Evolutionary conservation across 2,888 invertebrate species (phyloP).

Genomic region (Cantharis lateralis): DNA sequence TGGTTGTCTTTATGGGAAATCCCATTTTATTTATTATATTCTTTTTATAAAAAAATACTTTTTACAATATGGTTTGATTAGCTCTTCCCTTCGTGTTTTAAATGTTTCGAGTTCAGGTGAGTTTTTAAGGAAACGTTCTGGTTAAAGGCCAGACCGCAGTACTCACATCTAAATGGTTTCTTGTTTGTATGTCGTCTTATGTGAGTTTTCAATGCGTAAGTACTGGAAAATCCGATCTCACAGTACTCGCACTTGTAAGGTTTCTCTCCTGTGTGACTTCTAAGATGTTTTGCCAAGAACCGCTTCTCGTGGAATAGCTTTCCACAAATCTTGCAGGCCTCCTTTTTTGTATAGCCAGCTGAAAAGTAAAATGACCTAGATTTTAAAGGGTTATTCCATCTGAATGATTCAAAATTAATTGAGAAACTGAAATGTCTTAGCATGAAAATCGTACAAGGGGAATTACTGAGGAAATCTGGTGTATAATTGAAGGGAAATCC

Average conservation of each 20-base stretch:
- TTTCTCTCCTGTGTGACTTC: constrained; percentile 22
- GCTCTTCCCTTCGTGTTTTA: neutral
- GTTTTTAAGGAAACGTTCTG: constrained; percentile 22
- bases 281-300: constrained; percentile 7
- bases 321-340: neutral
- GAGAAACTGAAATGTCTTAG: too few relatives aligned
- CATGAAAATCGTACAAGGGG: too few relatives aligned
- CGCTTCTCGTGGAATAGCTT: neutral
- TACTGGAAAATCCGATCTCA: constrained; percentile 22
- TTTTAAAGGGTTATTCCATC: too few relatives aligned
- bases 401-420: too few relatives aligned
- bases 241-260: constrained; percentile 24
- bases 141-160: constrained; percentile 18
- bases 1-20: too few relatives aligned
- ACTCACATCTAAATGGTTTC: constrained; percentile 22
- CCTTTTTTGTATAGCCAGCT: neutral
- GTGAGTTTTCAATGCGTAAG: constrained; percentile 21
- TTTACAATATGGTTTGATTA: too few relatives aligned
- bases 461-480: too few relatives aligned
- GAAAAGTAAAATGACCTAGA: neutral
- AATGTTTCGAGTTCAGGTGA: constrained; percentile 22
- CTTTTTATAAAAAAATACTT: too few relatives aligned
- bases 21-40: too few relatives aligned
- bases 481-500: too few relatives aligned
- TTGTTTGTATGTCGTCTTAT: constrained; percentile 25